phyloP scores from a whole-genome alignment of 2,888 invertebrate species.

The Rambutsinella grinnellia region DNA sequence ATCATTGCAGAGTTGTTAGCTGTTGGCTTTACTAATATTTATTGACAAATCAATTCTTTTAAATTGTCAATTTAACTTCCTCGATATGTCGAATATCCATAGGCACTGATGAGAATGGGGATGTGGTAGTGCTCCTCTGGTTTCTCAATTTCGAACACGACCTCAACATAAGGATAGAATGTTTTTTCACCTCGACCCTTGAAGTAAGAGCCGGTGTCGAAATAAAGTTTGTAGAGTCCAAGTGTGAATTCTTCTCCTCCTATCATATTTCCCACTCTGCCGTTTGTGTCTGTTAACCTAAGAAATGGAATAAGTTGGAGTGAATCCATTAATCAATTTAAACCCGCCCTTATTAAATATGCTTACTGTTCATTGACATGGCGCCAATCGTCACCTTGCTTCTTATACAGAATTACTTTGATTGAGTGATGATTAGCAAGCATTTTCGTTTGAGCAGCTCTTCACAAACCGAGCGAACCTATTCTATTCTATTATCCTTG shows the following conservation, averaged over 20 bases:
- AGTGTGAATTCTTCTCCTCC: slow-evolving; percentile 75
- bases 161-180: slow-evolving; percentile 84
- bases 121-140: slow-evolving; percentile 80
- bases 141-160: slow-evolving; percentile 78
- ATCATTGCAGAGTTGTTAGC: no score
- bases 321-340: slow-evolving; percentile 3
- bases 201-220: slow-evolving; percentile 81
- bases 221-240: slow-evolving; percentile 82
- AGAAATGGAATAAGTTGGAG: no score
- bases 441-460: no score
- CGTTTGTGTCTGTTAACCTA: slow-evolving; percentile 73
- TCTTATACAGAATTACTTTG: slow-evolving; percentile 76
- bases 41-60: no score
- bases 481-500: slow-evolving; percentile 69
- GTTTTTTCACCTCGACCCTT: slow-evolving; percentile 67
- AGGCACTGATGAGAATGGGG: slow-evolving; percentile 81
- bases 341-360: slow-evolving; percentile 3
- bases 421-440: no score
- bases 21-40: no score
- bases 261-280: slow-evolving; percentile 76
- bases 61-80: slow-evolving; percentile 74
- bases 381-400: no score
- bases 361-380: slow-evolving; percentile 70
- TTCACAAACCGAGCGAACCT: no score
- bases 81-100: slow-evolving; percentile 83